Evolutionary conservation across 2,888 invertebrate species (phyloP).

Genomic region (Dasysyrphus albostriatus): DNA sequence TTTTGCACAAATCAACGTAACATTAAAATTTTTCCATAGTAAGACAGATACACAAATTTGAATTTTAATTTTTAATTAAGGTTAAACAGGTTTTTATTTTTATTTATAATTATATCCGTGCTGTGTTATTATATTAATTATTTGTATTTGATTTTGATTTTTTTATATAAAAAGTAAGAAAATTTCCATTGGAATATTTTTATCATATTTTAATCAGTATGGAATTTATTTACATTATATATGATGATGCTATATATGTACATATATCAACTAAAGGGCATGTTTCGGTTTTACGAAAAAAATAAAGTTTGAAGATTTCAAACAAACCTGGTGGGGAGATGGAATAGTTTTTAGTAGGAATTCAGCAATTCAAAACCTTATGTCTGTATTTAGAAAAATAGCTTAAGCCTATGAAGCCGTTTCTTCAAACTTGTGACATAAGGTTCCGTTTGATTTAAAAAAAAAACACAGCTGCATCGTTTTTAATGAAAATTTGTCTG

Average conservation of each 20-base stretch:
- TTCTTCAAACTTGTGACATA: no score
- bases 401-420: no score
- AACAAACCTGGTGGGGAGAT: no score
- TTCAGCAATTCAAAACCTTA: no score
- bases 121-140: conserved; percentile 26
- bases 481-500: no score
- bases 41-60: background rate
- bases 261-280: background rate
- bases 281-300: background rate
- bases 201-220: conserved; percentile 62
- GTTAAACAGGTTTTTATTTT: conserved; percentile 20
- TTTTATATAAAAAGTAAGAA: conserved; percentile 37
- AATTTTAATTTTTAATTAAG: conserved; percentile 21
- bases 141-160: conserved; percentile 23
- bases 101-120: conserved; percentile 11
- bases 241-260: no score
- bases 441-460: no score
- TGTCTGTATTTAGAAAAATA: no score
- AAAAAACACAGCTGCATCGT: no score
- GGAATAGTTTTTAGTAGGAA: no score
- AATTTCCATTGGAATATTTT: conserved; percentile 69
- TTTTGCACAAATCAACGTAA: conserved; percentile 27
- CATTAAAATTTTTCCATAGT: conserved; percentile 4
- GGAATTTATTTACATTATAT: conserved; percentile 59
- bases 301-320: background rate